Evolutionary conservation across 2,113 vertebrate species (phyloP).

Genomic region (Pica pica): DNA sequence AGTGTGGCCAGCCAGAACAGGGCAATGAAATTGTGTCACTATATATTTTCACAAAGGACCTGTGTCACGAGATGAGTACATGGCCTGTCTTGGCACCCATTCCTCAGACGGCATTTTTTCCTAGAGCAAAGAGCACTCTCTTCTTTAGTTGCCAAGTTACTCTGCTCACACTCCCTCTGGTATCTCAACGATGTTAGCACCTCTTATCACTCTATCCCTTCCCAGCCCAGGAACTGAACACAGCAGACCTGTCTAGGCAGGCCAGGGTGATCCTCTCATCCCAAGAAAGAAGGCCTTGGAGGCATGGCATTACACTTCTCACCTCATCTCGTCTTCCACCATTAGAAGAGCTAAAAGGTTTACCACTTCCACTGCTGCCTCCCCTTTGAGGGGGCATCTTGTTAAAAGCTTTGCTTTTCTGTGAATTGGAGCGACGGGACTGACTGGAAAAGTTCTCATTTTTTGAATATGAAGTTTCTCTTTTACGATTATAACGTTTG

Average conservation of each 20-base stretch:
- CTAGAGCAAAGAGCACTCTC: not conserved
- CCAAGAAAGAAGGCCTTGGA: not conserved
- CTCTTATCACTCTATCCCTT: not conserved
- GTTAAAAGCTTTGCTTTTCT: constrained; percentile 99
- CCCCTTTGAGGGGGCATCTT: constrained; percentile 97
- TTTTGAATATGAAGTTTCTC: constrained; percentile 90
- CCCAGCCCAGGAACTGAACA: not conserved
- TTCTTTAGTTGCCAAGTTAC: not conserved
- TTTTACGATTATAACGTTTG: constrained; percentile 91
- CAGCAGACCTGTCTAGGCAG: constrained; percentile 6
- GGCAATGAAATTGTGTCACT: not conserved
- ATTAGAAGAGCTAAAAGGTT: constrained; percentile 86
- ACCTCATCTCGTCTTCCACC: constrained; percentile 99
- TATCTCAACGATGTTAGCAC: not conserved
- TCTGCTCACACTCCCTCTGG: not conserved
- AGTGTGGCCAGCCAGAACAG: not conserved
- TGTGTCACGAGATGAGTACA: not conserved
- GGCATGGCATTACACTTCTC: not conserved
- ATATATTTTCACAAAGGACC: not conserved
- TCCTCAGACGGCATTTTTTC: not conserved
- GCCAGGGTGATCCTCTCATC: not conserved
- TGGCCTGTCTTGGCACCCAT: not conserved
- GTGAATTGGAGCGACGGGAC: constrained; percentile 91
- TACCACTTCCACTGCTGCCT: constrained; percentile 70
- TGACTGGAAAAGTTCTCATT: constrained; percentile 86